Percentiles rank a stretch among this genome's conserved stretches.
These are phyloP conservation scores for Nymphalis c-album DNA, from an alignment of 2,888 invertebrate species.

Conservation along the genomic window DNA sequence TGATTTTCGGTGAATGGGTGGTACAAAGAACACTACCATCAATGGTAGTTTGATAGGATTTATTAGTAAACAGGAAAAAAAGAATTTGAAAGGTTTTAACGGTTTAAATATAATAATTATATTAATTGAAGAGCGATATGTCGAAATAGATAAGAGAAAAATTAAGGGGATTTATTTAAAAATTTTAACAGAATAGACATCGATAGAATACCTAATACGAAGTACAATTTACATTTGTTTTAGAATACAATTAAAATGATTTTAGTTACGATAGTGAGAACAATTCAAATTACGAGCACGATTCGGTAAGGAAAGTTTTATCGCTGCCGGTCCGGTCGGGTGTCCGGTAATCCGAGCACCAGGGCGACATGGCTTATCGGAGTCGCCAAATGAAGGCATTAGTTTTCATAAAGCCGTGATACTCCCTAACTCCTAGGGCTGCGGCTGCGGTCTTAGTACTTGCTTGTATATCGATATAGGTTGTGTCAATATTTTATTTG, in stretches of 20 bases:
- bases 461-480: conserved; percentile 12
- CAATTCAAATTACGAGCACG: conserved; percentile 65
- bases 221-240: not conserved
- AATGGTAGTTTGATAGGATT: no score
- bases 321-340: conserved; percentile 51
- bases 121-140: no score
- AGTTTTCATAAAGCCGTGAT: conserved; percentile 79
- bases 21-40: no score
- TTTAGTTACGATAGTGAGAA: conserved; percentile 43
- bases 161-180: not conserved
- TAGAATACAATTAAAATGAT: conserved; percentile 17
- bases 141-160: not conserved
- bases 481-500: not conserved
- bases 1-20: no score
- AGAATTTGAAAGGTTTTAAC: no score
- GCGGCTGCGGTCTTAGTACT: conserved; percentile 13
- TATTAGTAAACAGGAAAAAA: no score
- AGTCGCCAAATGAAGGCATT: conserved; percentile 78
- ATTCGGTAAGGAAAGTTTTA: conserved; percentile 59
- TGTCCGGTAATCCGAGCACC: conserved; percentile 67
- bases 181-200: not conserved
- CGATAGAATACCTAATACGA: not conserved
- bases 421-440: conserved; percentile 47
- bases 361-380: conserved; percentile 77
- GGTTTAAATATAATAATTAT: no score